Conservation (phyloP, 2,888 invertebrate genomes). For the Latrodectus hesperus region DNA sequence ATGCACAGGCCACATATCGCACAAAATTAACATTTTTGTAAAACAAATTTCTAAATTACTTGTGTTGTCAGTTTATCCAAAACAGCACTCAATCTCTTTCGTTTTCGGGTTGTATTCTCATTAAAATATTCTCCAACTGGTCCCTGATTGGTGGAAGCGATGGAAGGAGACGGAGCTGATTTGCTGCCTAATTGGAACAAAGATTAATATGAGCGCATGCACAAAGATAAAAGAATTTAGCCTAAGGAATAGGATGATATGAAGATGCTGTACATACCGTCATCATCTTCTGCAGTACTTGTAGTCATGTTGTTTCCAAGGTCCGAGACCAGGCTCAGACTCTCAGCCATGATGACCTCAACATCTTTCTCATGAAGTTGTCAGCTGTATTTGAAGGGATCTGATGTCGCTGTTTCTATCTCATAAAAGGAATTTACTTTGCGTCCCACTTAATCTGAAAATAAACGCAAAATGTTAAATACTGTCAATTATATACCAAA, state of each 20-base stretch:
- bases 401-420: no score
- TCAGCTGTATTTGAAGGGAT: background rate
- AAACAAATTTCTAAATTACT: slow-evolving; percentile 5
- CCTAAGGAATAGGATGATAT: background rate
- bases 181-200: slow-evolving; percentile 46
- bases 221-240: no score
- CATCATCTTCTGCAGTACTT: slow-evolving; percentile 62
- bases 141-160: slow-evolving; percentile 49
- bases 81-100: slow-evolving; percentile 86
- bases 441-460: no score
- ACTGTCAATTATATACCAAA: no score
- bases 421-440: no score
- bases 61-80: slow-evolving; percentile 79
- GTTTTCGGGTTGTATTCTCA: slow-evolving; percentile 77
- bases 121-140: slow-evolving; percentile 48
- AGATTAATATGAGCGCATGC: no score
- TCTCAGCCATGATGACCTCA: slow-evolving; percentile 62
- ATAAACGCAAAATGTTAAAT: no score
- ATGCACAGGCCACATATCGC: no score
- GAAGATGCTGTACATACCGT: slow-evolving; percentile 30
- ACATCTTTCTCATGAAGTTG: slow-evolving; percentile 44
- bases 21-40: no score
- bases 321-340: slow-evolving; percentile 63
- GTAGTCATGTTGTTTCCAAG: slow-evolving; percentile 50
- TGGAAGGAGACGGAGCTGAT: slow-evolving; percentile 59